Conservation (phyloP, 2,888 invertebrate genomes). For the Galerucella nymphaeae region DNA sequence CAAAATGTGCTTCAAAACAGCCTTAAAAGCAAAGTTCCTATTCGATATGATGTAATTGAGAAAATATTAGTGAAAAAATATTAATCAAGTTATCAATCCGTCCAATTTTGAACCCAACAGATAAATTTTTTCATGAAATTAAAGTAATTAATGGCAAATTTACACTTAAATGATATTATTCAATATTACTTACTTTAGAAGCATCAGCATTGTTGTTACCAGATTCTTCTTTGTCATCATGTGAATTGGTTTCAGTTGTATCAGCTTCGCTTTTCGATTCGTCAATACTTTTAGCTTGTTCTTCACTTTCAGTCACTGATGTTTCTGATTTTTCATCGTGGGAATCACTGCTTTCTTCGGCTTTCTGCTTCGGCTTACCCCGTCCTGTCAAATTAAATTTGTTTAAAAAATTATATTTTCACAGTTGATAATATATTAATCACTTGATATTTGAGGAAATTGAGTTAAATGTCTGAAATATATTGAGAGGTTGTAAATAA, state of each 20-base stretch:
- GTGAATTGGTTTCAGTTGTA: slow-evolving; percentile 56
- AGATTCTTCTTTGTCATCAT: slow-evolving; percentile 58
- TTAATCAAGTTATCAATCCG: too few species aligned
- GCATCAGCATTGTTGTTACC: slow-evolving; percentile 60
- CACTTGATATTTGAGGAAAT: slow-evolving; percentile 6
- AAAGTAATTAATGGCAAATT: too few species aligned
- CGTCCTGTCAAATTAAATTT: slow-evolving; percentile 52
- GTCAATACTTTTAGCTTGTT: slow-evolving; percentile 56
- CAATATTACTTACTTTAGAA: slow-evolving; percentile 50
- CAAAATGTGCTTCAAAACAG: too few species aligned
- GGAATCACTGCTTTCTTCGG: slow-evolving; percentile 59
- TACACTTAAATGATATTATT: neutral
- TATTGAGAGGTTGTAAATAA: neutral
- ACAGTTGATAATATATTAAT: neutral
- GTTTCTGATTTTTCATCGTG: slow-evolving; percentile 60
- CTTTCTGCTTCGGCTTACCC: slow-evolving; percentile 59
- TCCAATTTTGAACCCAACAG: too few species aligned
- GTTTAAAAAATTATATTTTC: too few species aligned
- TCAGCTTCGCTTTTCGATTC: slow-evolving; percentile 54
- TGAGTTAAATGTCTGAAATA: neutral
- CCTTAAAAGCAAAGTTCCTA: too few species aligned
- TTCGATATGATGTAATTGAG: too few species aligned
- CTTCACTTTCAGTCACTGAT: slow-evolving; percentile 56
- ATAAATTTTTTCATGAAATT: too few species aligned
- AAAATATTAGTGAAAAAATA: too few species aligned